Conservation (phyloP, 2,797 vertebrate genomes). For the Pangasius sanitwongsei region DNA sequence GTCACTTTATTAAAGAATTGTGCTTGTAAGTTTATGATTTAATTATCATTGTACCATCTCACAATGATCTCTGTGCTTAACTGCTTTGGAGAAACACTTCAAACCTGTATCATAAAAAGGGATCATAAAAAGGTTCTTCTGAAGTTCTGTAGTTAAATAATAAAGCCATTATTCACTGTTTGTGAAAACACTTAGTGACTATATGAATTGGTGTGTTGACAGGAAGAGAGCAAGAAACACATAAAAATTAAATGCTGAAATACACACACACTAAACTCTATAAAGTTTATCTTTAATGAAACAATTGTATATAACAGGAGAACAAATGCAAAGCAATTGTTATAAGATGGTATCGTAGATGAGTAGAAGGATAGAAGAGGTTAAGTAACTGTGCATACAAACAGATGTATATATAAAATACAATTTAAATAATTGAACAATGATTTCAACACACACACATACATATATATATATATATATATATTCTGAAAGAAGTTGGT, state of each 20-base stretch:
- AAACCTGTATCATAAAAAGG: neutral
- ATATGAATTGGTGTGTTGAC: neutral
- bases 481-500: neutral
- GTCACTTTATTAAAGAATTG: neutral
- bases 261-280: neutral
- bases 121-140: neutral
- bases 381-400: neutral
- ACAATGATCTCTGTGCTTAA: no score
- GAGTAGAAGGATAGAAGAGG: neutral
- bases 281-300: neutral
- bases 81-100: no score
- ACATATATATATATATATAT: no score
- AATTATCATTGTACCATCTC: neutral
- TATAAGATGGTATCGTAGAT: neutral
- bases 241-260: neutral
- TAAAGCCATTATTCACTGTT: neutral
- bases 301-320: neutral
- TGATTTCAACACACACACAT: neutral
- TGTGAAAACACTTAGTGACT: neutral
- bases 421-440: neutral
- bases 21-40: neutral
- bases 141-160: neutral
- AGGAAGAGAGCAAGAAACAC: neutral
- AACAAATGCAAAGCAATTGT: neutral
- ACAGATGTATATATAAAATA: neutral